Percentiles rank a stretch among this genome's conserved stretches.
phyloP scores from a whole-genome alignment of 2,797 vertebrate species.

The Streptopelia turtur region DNA sequence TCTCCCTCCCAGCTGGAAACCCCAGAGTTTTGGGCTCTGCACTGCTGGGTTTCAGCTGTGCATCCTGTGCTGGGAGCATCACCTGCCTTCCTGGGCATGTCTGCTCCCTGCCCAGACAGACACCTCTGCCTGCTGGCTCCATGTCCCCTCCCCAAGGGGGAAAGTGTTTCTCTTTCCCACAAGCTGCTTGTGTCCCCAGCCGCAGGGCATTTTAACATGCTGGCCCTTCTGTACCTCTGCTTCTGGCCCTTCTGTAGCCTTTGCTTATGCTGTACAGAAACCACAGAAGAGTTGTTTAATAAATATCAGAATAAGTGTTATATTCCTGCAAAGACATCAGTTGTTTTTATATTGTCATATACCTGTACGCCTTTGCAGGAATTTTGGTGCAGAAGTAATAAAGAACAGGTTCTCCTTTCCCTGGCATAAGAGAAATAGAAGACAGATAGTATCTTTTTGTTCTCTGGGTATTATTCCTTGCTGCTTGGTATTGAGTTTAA shows the following conservation, averaged over 20 bases:
- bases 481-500: conserved; percentile 30
- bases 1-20: background rate
- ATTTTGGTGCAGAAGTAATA: background rate
- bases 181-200: background rate
- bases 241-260: background rate
- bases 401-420: background rate
- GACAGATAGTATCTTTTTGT: conserved; percentile 5
- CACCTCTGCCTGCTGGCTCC: background rate
- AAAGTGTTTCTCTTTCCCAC: background rate
- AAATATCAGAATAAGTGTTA: background rate
- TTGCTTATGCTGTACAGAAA: background rate
- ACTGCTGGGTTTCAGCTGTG: background rate
- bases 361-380: background rate
- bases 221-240: background rate
- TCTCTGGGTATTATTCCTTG: conserved; percentile 9
- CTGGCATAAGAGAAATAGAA: background rate
- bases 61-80: background rate
- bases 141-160: background rate
- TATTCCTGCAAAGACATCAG: background rate
- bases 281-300: background rate
- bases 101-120: background rate
- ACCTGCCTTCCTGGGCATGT: background rate
- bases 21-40: background rate
- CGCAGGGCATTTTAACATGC: background rate
- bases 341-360: background rate